Percentiles rank a stretch among this genome's conserved stretches.
Conservation (phyloP, 2,113 vertebrate species). For the Monarcha castaneiventris region DNA sequence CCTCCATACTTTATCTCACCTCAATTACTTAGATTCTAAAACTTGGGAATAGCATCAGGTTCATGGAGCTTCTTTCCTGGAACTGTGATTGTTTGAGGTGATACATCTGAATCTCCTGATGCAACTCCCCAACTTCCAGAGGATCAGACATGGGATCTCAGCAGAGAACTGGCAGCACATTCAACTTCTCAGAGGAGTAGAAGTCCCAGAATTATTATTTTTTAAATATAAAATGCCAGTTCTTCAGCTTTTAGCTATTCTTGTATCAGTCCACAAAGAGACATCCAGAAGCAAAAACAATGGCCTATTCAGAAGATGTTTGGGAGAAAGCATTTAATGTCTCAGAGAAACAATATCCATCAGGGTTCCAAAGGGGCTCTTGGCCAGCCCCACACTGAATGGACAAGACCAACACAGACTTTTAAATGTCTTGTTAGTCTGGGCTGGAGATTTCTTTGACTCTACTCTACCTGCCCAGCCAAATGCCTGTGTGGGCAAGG, state of each 20-base stretch:
- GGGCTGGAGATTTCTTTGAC: neutral
- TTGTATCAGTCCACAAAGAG: constrained; percentile 27
- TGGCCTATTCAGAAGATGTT: constrained; percentile 46
- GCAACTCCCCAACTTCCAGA: neutral
- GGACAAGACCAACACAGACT: neutral
- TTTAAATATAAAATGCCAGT: neutral
- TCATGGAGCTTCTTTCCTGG: neutral
- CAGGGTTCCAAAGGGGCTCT: neutral
- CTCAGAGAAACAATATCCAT: constrained; percentile 21
- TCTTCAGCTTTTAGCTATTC: constrained; percentile 38
- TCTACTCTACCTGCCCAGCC: neutral
- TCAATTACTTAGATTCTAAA: neutral
- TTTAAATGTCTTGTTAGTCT: neutral
- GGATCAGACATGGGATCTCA: neutral
- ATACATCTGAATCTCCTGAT: neutral
- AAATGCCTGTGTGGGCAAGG: accelerated
- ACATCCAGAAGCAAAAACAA: constrained; percentile 48
- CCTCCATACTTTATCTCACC: neutral
- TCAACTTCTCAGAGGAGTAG: neutral
- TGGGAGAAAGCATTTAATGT: constrained; percentile 24
- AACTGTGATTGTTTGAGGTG: neutral
- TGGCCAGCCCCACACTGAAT: neutral
- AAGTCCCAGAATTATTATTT: neutral
- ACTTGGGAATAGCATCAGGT: neutral
- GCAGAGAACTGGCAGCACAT: neutral